Conservation (phyloP, 2,888 invertebrate species). For the Steinernema carpocapsae region DNA sequence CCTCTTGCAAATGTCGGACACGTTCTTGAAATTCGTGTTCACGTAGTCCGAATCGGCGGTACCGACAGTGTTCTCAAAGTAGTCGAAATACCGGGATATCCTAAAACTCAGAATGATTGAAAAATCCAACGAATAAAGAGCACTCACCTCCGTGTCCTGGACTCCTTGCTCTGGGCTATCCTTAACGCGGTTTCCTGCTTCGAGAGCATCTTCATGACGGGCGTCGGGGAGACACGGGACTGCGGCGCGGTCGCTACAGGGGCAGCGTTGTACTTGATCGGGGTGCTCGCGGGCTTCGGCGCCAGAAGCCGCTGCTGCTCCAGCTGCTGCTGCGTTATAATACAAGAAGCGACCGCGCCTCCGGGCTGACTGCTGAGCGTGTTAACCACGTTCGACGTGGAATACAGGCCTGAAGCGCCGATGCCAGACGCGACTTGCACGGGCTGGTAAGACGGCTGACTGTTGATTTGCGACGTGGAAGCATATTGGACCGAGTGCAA, state of each 20-base stretch:
- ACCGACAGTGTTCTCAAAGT: neutral
- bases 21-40: neutral
- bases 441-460: neutral
- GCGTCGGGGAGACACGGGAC: neutral
- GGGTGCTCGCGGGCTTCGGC: conserved; percentile 15
- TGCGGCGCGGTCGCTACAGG: conserved; percentile 5
- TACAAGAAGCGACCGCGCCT: conserved; percentile 16
- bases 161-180: neutral
- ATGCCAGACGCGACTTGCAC: neutral
- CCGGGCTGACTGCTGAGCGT: conserved; percentile 16
- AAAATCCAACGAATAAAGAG: neutral
- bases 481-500: neutral
- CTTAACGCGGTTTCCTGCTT: neutral
- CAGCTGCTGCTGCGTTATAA: conserved; percentile 24
- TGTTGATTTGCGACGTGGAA: conserved; percentile 6
- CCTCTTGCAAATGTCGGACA: conserved; percentile 2
- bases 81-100: conserved; percentile 17
- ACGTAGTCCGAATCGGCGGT: neutral
- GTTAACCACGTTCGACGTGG: conserved; percentile 23
- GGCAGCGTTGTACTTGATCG: conserved; percentile 16
- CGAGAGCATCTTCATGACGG: neutral
- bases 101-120: neutral
- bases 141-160: conserved; percentile 9
- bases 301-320: neutral
- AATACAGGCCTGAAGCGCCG: neutral